Evolutionary conservation across 2,888 invertebrate species (phyloP), one percentile per base, ranked within the genome.

Genomic region (Diloba caeruleocephala): DNA sequence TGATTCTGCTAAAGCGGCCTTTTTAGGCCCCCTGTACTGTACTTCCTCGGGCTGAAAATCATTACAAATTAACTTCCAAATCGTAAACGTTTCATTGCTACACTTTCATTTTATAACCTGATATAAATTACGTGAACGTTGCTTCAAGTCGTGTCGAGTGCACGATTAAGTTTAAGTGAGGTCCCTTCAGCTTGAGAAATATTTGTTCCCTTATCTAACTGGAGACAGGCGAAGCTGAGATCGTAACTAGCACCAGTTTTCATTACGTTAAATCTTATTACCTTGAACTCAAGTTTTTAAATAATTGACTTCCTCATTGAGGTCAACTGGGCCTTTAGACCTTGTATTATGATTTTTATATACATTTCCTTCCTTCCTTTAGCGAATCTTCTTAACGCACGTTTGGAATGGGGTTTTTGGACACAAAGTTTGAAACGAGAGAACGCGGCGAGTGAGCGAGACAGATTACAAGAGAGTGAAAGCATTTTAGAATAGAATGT

Each of bases 141-240:
- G 26, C 39, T 70, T 37, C 42, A 42, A 50, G 37, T 32, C 13
- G 8, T 13, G 15, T 28, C 38, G 12, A 46, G 36, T 17, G 31
- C 15, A 48, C 43, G 32, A 45, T 70, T 53, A 60, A 60, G 42
- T 50, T 42, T 36, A 55, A 62, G 44, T 44, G 41, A 32, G 51
- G 49, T 53, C 51, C 54, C 21, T 48, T 46, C 21, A 26, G 25
- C 53, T 39, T 44, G 12, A 51, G 46, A 62, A 62, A 56, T 53
- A 55, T 54, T 54, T 23, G 7, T n/a, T 34, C 39, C 44, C 55
- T 67, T 71, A 74, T 74, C 74, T 69, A 41, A 53, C 44, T 26
- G 43, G 31, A 49, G 56, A 29, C 74, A 71, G 62, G 37, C 72
- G 21, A 33, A 33, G 42, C 9, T 26, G 42, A 37, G 28, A 29